These are phyloP conservation scores for Parambassis ranga DNA, from an alignment of 2,797 vertebrate genomes.

Conservation along the genomic window DNA sequence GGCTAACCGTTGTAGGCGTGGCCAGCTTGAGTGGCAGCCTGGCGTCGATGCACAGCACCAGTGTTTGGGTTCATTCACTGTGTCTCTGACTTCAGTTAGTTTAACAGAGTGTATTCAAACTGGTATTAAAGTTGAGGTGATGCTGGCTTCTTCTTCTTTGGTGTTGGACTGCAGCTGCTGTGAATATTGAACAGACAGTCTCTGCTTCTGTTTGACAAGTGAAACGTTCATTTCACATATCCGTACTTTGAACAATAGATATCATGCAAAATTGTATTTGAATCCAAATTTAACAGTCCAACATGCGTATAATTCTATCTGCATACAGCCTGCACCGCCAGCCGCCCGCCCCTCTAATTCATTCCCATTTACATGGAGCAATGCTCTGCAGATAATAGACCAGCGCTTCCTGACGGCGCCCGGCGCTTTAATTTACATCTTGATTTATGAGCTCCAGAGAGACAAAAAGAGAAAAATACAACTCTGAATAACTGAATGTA, in stretches of 20 bases:
- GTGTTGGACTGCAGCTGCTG: no score
- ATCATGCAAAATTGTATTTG: constrained; percentile 4
- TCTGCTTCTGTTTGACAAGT: not conserved
- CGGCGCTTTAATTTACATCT: constrained; percentile 43
- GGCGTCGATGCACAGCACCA: no score
- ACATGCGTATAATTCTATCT: constrained; percentile 19
- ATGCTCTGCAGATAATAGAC: constrained; percentile 8
- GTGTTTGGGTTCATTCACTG: no score
- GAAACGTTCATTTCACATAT: not conserved
- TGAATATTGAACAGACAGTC: no score
- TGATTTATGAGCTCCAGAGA: constrained; percentile 48
- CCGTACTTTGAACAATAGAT: not conserved
- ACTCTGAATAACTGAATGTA: constrained; percentile 37
- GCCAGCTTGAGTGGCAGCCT: no score
- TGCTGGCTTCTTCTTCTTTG: no score
- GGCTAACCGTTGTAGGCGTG: no score
- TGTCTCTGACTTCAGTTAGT: no score
- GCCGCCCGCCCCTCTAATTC: constrained; percentile 7
- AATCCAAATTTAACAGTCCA: constrained; percentile 20
- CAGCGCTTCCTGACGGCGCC: constrained; percentile 28
- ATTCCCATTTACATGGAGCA: constrained; percentile 8
- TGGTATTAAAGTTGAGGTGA: no score
- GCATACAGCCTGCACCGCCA: not conserved
- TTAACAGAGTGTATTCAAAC: no score
- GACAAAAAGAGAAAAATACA: not conserved